A percentile compares a stretch with the other conserved stretches of the same genome.
Conservation (phyloP, 37 sponge, comb jelly and placozoan species). For the Chondrosia reniformis region DNA sequence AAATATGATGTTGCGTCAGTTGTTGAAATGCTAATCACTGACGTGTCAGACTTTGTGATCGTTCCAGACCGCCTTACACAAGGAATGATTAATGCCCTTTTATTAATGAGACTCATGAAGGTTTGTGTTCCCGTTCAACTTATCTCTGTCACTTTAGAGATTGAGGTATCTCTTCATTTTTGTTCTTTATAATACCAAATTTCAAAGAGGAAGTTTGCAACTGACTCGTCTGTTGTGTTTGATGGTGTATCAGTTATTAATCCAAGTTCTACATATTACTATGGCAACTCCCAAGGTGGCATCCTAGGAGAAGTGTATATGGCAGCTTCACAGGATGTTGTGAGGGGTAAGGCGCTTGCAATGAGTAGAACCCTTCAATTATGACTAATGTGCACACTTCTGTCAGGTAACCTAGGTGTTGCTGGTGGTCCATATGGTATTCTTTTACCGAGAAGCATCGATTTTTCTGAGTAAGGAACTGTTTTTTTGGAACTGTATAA, state of each 20-base stretch:
- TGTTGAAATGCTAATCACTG: slow-evolving; percentile 17
- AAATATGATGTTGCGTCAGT: slow-evolving; percentile 45
- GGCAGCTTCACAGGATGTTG: slow-evolving; percentile 62
- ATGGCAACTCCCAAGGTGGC: slow-evolving; percentile 81
- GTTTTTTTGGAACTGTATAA: too few relatives aligned
- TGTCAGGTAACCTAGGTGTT: slow-evolving; percentile 68
- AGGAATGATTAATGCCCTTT: slow-evolving; percentile 64
- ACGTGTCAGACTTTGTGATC: slow-evolving; percentile 44
- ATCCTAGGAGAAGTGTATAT: slow-evolving; percentile 75
- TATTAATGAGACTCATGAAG: slow-evolving; percentile 64
- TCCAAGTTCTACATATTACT: slow-evolving; percentile 33
- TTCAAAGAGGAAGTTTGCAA: neutral
- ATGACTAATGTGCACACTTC: neutral
- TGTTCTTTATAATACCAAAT: too few relatives aligned
- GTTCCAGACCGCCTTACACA: slow-evolving; percentile 73
- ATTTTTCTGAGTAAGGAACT: slow-evolving; percentile 44
- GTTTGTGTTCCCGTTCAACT: slow-evolving; percentile 11
- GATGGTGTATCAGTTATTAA: slow-evolving; percentile 27
- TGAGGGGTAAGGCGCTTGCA: slow-evolving; percentile 32
- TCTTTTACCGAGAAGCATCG: slow-evolving; percentile 61
- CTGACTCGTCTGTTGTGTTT: slow-evolving; percentile 15
- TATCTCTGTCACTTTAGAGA: neutral
- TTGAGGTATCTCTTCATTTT: too few relatives aligned
- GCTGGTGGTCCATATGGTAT: slow-evolving; percentile 73
- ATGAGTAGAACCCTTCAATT: neutral